Evolutionary conservation across 1,140 invertebrate species (phyloP), one percentile per base, ranked within the genome.

Genomic region (Leptinotarsa texana): DNA sequence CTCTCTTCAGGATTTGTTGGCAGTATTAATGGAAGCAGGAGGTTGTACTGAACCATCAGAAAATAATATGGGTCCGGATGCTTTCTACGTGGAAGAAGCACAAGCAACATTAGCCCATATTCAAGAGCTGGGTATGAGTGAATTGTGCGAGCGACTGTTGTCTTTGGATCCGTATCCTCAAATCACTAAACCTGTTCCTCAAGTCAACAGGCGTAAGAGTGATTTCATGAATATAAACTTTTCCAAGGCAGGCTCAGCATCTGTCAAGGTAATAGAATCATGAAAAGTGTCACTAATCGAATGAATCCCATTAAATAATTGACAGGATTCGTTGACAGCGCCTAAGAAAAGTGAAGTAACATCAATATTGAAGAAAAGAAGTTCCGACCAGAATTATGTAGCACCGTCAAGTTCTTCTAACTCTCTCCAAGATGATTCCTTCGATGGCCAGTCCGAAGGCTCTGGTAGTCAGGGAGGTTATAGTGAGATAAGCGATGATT

Each of bases 1-100:
- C 18, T 2, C 13, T 13, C 24, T 77, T 65, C 74, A 86, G 77
- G 83, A 85, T 73, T 86, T 94, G 74, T 84, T 95, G 74, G 89
- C 89, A 4, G 91, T 92, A 3, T 83, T 94, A 49, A 89, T 95
- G 80, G 92, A 94, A 87, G 91, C 92, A 62, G 92, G 90, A 68
- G 89, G 90, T 47, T 83, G 84, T 71, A 84, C 83, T 8, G 82
- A 85, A 74, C 79, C 82, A 11, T 70, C 84, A 27, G 86, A 86
- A 72, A 86, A 87, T 24, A 85, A 86, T 75, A 84, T 85, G 73
- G 88, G 88, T 15, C 89, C 89, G 4, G 88, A 91, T 81, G 84
- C 88, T 73, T 89, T 89, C 82, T 91, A 90, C 75, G 89, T 92
- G 1, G 90, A 92, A 84, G 90, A 92, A 84, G 91, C 90, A n/a